Percentiles rank a stretch among this genome's conserved stretches.
Evolutionary conservation across 2,797 vertebrate species (phyloP).

Genomic region (Anas capensis): DNA sequence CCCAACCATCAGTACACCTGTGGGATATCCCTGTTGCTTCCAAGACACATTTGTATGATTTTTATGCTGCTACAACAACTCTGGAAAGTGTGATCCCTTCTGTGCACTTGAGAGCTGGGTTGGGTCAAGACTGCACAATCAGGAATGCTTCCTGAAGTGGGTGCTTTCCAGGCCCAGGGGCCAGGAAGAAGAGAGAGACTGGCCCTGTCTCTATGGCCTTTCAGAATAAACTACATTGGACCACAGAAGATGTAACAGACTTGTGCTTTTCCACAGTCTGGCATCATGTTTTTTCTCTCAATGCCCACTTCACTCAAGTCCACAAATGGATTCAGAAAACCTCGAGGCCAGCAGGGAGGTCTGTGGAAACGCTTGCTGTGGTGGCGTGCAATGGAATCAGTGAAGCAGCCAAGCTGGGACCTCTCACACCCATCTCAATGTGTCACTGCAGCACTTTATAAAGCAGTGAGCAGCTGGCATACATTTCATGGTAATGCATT

Average conservation of each 20-base stretch:
- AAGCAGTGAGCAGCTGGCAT: background rate
- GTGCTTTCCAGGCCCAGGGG: background rate
- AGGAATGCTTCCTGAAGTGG: background rate
- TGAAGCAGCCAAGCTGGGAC: background rate
- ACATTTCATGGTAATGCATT: background rate
- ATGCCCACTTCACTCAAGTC: fast-evolving
- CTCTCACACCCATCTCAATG: fast-evolving
- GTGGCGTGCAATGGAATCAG: background rate
- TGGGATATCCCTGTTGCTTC: background rate
- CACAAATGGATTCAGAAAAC: background rate
- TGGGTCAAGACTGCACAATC: background rate
- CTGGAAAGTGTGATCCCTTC: background rate
- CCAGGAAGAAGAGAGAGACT: fast-evolving
- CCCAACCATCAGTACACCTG: background rate
- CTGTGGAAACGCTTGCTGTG: background rate
- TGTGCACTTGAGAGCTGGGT: background rate
- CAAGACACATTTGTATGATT: fast-evolving
- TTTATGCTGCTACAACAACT: background rate
- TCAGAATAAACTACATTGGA: fast-evolving
- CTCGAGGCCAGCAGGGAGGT: fast-evolving
- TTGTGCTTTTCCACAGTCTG: fast-evolving
- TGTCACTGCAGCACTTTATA: background rate
- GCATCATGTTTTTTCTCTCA: fast-evolving
- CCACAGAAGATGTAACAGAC: background rate
- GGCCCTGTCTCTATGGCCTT: background rate